These are phyloP conservation scores for Petroica traversi DNA, from an alignment of 2,113 vertebrate genomes.

Conservation along the genomic window DNA sequence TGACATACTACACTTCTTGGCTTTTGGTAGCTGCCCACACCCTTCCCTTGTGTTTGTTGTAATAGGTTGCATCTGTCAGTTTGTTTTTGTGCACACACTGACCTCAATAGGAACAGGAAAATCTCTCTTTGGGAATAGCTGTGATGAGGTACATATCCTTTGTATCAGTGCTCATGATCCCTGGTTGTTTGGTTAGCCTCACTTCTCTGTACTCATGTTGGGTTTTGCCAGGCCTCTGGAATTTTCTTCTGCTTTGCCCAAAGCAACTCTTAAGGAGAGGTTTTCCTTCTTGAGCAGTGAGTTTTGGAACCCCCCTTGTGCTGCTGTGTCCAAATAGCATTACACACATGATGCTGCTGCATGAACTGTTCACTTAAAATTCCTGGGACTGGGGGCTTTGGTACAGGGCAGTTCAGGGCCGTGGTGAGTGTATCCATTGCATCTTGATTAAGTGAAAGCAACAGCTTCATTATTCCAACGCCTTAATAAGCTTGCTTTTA, in stretches of 20 bases:
- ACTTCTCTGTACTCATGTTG: accelerated
- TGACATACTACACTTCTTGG: constrained; percentile 44
- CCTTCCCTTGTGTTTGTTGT: constrained; percentile 50
- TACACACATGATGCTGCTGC: neutral
- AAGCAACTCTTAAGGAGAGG: neutral
- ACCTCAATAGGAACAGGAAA: constrained; percentile 29
- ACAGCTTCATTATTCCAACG: neutral
- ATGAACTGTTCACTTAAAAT: neutral
- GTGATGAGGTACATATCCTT: constrained; percentile 45
- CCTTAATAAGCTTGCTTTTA: neutral
- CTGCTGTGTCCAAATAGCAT: neutral
- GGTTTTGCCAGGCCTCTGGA: neutral
- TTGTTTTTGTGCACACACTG: neutral
- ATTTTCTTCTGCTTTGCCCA: neutral
- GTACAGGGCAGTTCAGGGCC: neutral
- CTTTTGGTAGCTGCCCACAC: constrained; percentile 49
- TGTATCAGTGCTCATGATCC: neutral
- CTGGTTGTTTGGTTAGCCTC: neutral
- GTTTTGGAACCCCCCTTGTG: neutral
- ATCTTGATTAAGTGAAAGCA: neutral
- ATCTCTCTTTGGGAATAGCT: constrained; percentile 21
- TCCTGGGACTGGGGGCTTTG: neutral
- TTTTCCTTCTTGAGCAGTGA: neutral
- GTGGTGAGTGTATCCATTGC: neutral
- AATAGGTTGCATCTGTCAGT: constrained; percentile 46